Percentiles rank a stretch among this genome's conserved stretches.
Conservation (phyloP, 1,140 invertebrate genomes). For the Nasonia vitripennis region DNA sequence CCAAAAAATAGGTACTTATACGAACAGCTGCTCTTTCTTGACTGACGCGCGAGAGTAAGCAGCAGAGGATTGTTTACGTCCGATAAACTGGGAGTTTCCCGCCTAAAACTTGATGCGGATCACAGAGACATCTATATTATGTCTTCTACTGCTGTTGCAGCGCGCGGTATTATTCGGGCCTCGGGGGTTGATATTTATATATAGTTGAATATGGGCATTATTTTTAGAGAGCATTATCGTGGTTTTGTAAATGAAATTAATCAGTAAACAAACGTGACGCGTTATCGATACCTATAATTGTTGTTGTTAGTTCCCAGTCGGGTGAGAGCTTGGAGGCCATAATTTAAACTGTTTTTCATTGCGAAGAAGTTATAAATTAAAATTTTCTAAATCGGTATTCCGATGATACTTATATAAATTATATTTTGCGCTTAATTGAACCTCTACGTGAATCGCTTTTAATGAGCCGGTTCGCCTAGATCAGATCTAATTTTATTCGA, state of each 20-base stretch:
- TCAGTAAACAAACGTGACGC: no score
- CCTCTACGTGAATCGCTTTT: neutral
- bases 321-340: no score
- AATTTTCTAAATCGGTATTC: neutral
- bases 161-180: no score
- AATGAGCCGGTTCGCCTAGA: neutral
- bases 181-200: no score
- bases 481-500: neutral
- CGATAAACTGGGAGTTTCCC: conserved; percentile 23
- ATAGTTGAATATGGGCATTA: no score
- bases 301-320: no score
- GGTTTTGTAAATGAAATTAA: no score
- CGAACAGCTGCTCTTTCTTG: neutral
- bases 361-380: neutral
- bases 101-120: neutral
- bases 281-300: no score
- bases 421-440: neutral
- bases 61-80: neutral
- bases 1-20: neutral
- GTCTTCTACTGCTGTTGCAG: neutral
- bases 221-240: neutral
- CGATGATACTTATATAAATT: neutral
- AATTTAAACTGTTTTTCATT: no score
- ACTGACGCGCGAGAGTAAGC: neutral
- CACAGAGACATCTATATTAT: conserved; percentile 5